Evolutionary conservation across 2,888 invertebrate species (phyloP).

Genomic region (Xanthia togata): DNA sequence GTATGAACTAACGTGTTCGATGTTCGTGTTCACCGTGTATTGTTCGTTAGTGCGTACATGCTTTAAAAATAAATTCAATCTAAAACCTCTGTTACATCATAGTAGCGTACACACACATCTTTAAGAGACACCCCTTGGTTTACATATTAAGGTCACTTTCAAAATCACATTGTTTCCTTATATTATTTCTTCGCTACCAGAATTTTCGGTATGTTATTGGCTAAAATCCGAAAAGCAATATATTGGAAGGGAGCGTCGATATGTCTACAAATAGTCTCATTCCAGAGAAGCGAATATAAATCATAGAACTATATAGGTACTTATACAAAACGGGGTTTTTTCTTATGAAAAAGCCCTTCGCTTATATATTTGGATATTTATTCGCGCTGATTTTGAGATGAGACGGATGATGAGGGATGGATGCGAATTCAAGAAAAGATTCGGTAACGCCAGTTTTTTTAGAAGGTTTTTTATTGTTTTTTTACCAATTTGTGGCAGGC

Average conservation of each 20-base stretch:
- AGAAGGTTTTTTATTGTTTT: neutral
- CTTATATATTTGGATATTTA: conserved; percentile 33
- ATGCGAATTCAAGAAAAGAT: neutral
- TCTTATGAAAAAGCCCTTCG: conserved; percentile 26
- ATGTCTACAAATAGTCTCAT: conserved; percentile 61
- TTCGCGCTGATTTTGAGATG: conserved; percentile 33
- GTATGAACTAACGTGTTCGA: too few species aligned
- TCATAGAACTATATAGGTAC: conserved; percentile 39
- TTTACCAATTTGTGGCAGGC: neutral
- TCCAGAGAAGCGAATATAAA: conserved; percentile 51
- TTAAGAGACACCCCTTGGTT: too few species aligned
- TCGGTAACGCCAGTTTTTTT: neutral
- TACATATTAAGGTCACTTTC: conserved; percentile 10
- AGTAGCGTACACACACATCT: too few species aligned
- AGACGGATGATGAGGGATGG: conserved; percentile 4
- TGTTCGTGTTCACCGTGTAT: too few species aligned
- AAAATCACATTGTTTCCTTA: conserved; percentile 29
- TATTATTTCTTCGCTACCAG: conserved; percentile 37
- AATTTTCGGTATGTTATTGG: conserved; percentile 48
- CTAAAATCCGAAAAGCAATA: conserved; percentile 51
- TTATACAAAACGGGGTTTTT: conserved; percentile 18
- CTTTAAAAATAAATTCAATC: too few species aligned
- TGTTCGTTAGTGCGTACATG: too few species aligned
- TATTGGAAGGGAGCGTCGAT: conserved; percentile 46
- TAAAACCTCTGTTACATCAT: too few species aligned